Evolutionary conservation across 2,797 vertebrate species (phyloP), one percentile per base, ranked within the genome.

Genomic region (Aselliscus stoliczkanus): DNA sequence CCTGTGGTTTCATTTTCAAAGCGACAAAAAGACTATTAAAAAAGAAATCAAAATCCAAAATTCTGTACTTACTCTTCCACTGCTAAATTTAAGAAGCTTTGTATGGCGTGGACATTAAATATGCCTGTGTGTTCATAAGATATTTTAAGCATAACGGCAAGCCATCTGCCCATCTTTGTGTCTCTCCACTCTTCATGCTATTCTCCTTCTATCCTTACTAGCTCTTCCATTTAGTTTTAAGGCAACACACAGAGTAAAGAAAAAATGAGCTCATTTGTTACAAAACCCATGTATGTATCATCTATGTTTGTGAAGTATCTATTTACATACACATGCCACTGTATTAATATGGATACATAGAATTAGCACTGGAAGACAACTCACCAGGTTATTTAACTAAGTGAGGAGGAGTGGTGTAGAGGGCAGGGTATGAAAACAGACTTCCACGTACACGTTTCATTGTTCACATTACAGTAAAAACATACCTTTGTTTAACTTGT

Each of bases 41-140:
- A 93, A 92, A 37, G 65, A 90, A 85, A 70, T 76, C 13, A 37
- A 92, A 94, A 96, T 91, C 11, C 11, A 77, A 88, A 96, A 95
- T 56, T 90, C 62, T 96, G 39, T 44, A 83, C 77, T 96, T 95
- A 93, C 97, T 92, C 47, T 82, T 88, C 10, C 23, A 37, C 23
- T 88, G 90, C 96, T 97, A 96, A 97, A 98, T 97, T 97, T 97
- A 97, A 93, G 92, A 95, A 96, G 52, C 73, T 96, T 96, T 96
- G 79, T 91, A 79, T 88, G 79, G 75, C 76, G 47, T 56, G 70
- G 90, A 70, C 84, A 84, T 88, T 90, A 95, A 94, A 90, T 89
- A 93, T 93, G 96, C 82, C 79, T 83, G 39, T 94, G 87, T 96
- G 86, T 94, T 89, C 86, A 60, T 20, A 76, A 72, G 62, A 72